Evolutionary conservation across 2,888 invertebrate species (phyloP).

Genomic region (Oligia latruncula): DNA sequence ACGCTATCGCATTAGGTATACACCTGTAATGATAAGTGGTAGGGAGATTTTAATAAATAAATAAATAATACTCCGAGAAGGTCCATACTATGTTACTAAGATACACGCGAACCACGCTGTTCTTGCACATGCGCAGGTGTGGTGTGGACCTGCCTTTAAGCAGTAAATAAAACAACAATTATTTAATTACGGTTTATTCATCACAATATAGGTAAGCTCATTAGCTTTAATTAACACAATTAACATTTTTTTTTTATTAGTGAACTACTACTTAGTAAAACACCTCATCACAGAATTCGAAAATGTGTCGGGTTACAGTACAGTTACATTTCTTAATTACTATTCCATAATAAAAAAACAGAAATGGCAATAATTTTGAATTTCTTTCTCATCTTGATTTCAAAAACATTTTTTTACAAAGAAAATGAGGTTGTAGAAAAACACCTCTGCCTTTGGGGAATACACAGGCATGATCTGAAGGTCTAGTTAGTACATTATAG

Average conservation of each 20-base stretch:
- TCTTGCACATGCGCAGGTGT: too few species aligned
- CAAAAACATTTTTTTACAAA: neutral
- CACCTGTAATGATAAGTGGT: too few species aligned
- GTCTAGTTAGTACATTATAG: neutral
- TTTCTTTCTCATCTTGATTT: neutral
- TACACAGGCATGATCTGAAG: neutral
- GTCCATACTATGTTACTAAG: neutral
- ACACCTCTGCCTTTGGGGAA: neutral
- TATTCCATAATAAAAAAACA: neutral
- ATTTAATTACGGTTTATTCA: slow-evolving; percentile 32
- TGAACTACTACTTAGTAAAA: slow-evolving; percentile 41
- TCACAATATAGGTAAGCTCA: slow-evolving; percentile 30
- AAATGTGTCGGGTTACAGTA: slow-evolving; percentile 40
- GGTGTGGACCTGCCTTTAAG: neutral
- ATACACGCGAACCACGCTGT: too few species aligned
- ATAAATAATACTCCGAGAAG: too few species aligned
- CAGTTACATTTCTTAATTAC: slow-evolving; percentile 8
- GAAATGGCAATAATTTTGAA: slow-evolving; percentile 4
- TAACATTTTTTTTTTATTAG: slow-evolving; percentile 17
- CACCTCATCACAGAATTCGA: slow-evolving; percentile 54
- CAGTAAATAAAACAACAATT: slow-evolving; percentile 15
- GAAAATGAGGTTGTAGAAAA: neutral
- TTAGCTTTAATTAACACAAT: slow-evolving; percentile 28
- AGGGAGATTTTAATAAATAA: too few species aligned
- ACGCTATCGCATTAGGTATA: too few species aligned